phyloP scores from a whole-genome alignment of 2,888 invertebrate genomes.

The Drosophila mercatorum region DNA sequence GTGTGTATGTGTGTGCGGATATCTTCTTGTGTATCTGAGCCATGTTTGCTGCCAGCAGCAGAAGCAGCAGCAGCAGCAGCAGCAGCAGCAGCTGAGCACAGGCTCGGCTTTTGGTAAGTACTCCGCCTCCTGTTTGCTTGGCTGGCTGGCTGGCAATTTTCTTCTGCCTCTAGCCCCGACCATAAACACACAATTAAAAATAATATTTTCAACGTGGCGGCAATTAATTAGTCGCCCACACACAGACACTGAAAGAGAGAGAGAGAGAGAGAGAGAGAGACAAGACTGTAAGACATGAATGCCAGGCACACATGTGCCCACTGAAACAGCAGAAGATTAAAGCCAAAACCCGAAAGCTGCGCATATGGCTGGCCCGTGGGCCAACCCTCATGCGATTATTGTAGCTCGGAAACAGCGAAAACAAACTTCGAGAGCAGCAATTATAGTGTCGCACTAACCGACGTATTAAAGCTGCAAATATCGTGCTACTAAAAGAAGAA shows the following conservation, averaged over 20 bases:
- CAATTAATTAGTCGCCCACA: slow-evolving; percentile 80
- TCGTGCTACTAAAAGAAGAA: not conserved
- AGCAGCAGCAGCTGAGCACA: slow-evolving; percentile 31
- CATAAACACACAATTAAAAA: slow-evolving; percentile 83
- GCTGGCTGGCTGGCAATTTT: slow-evolving; percentile 14
- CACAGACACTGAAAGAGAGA: not conserved
- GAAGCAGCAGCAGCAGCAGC: slow-evolving; percentile 7
- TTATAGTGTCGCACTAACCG: slow-evolving; percentile 11
- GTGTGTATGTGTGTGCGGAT: slow-evolving; percentile 16
- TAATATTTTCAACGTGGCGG: slow-evolving; percentile 81
- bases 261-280: no score
- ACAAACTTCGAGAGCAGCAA: slow-evolving; percentile 5
- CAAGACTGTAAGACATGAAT: slow-evolving; percentile 33
- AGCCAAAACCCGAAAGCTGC: slow-evolving; percentile 9
- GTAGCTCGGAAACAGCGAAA: slow-evolving; percentile 5
- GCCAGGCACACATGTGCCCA: slow-evolving; percentile 42
- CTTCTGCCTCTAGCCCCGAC: slow-evolving; percentile 26
- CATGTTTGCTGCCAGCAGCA: slow-evolving; percentile 49
- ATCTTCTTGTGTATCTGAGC: slow-evolving; percentile 37
- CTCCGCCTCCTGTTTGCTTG: slow-evolving; percentile 19
- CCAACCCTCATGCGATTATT: slow-evolving; percentile 30
- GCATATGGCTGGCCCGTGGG: slow-evolving; percentile 6
- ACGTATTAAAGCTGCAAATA: slow-evolving; percentile 11
- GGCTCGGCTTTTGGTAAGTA: slow-evolving; percentile 30
- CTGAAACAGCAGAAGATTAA: slow-evolving; percentile 13